Base-by-base conservation (phyloP, 2,113 vertebrate species). In the Leucosticte australis region DNA sequence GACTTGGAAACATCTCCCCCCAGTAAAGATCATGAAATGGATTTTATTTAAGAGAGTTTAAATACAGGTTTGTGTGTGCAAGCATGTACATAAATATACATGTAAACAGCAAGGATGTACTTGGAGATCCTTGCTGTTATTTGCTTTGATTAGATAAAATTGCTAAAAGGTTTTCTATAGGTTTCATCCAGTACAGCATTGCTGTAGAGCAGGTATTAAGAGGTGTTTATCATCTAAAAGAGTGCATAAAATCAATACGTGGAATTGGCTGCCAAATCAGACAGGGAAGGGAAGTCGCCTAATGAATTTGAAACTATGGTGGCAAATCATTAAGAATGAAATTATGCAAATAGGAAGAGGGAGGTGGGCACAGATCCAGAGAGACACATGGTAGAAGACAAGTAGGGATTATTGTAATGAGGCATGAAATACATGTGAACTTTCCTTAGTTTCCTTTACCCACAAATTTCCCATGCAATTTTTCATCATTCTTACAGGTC, bases 1-100 rank as follows among this genome's bases (percentile, higher is more conserved):
- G 18, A 90, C 79, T 92, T 96, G 97, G 88, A 97, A 98, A 97
- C 96, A 95, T 95, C 91, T 97, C 83, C 95, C 77, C 82, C 76
- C 22, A 88, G 79, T 13, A 69, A 85, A 57, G 89, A 69, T 82
- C 53, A 68, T 24, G 31, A 53, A 95, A 95, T 41, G 19, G 7
- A 41, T 84, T 94, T 95, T 92, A 78, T 53, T 82, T 75, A 93
- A 84, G 47, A 86, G 50, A 93, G 35, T 21, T 91, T 80, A 49
- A 94, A 77, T 31, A 80, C 9, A 59, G 16, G 37, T 64, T 73
- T 57, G 7, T 52, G 49, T 60, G 41, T 20, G 30, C 5, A 17
- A 62, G 62, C 31, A 75, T 4, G 7, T 55, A 37, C 47, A 52
- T 10, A 60, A 83, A 76, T 1, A 2, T 12, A 63, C 3, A 44